Conservation (phyloP, 2,888 invertebrate genomes). For the Agrilus biguttatus region DNA sequence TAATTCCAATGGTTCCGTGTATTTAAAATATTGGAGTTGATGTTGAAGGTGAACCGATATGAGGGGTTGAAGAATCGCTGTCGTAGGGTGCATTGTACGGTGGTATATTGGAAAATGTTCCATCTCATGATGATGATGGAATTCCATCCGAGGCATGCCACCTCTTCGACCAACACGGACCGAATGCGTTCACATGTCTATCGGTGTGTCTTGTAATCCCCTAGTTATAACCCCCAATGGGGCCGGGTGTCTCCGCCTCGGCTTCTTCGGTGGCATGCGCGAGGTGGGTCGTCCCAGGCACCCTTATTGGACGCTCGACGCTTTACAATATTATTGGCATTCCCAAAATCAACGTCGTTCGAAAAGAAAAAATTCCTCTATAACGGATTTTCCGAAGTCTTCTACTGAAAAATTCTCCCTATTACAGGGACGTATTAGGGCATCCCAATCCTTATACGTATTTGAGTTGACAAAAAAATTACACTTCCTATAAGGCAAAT, state of each 20-base stretch:
- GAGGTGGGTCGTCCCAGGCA: conserved; percentile 18
- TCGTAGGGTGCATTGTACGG: conserved; percentile 15
- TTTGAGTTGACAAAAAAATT: no score
- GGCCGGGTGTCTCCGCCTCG: conserved; percentile 20
- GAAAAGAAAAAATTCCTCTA: conserved; percentile 15
- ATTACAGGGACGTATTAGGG: no score
- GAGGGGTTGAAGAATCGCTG: conserved; percentile 14
- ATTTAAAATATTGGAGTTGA: conserved; percentile 42
- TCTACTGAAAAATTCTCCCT: no score
- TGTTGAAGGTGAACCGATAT: conserved; percentile 24
- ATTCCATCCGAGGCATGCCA: conserved; percentile 29
- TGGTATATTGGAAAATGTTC: conserved; percentile 17
- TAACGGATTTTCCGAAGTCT: conserved; percentile 19
- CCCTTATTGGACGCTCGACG: conserved; percentile 16
- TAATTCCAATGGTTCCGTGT: conserved; percentile 41
- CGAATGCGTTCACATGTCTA: conserved; percentile 9
- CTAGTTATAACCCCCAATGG: conserved; percentile 19
- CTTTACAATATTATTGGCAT: conserved; percentile 18
- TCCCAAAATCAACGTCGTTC: conserved; percentile 16
- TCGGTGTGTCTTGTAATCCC: conserved; percentile 2
- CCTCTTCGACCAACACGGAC: conserved; percentile 15
- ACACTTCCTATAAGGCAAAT: no score
- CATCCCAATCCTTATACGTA: no score
- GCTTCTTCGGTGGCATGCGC: conserved; percentile 19
- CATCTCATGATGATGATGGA: conserved; percentile 19